These are phyloP conservation scores for Digitonthophagus gazella DNA, from an alignment of 2,888 invertebrate species.

Conservation along the genomic window DNA sequence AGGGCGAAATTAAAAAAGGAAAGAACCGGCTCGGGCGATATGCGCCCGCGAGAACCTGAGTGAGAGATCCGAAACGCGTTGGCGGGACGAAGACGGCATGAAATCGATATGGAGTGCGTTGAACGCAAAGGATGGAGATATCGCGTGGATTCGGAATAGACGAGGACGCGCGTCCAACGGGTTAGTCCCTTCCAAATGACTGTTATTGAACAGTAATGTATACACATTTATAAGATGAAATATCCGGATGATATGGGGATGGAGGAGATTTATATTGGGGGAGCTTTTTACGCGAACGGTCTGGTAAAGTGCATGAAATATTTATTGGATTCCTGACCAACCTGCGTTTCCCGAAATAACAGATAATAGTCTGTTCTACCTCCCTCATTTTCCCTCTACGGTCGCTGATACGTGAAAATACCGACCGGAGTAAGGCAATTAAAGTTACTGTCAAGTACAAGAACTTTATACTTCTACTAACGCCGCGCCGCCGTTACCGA, in stretches of 20 bases:
- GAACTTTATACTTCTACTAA: neutral
- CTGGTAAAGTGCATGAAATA: neutral
- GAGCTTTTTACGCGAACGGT: neutral
- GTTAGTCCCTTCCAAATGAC: slow-evolving; percentile 35
- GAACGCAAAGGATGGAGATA: slow-evolving; percentile 27
- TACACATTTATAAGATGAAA: slow-evolving; percentile 35
- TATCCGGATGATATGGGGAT: slow-evolving; percentile 24
- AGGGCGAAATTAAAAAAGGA: slow-evolving; percentile 24
- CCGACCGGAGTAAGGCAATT: neutral
- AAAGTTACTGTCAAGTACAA: neutral
- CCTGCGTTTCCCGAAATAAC: neutral
- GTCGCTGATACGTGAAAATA: neutral
- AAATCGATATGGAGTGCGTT: slow-evolving; percentile 21
- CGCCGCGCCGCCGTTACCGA: neutral
- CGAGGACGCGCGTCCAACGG: slow-evolving; percentile 30
- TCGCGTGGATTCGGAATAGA: slow-evolving; percentile 15
- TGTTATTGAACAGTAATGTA: slow-evolving; percentile 36
- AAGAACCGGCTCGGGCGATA: slow-evolving; percentile 5
- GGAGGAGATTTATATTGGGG: neutral
- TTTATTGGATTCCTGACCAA: neutral
- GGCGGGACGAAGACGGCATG: slow-evolving; percentile 29
- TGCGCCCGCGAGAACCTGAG: slow-evolving; percentile 7
- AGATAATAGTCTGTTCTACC: neutral
- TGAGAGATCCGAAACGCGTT: slow-evolving; percentile 24
- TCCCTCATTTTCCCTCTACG: neutral